These are phyloP conservation scores for Apotomis betuletana DNA, from an alignment of 2,888 invertebrate genomes.

Conservation along the genomic window DNA sequence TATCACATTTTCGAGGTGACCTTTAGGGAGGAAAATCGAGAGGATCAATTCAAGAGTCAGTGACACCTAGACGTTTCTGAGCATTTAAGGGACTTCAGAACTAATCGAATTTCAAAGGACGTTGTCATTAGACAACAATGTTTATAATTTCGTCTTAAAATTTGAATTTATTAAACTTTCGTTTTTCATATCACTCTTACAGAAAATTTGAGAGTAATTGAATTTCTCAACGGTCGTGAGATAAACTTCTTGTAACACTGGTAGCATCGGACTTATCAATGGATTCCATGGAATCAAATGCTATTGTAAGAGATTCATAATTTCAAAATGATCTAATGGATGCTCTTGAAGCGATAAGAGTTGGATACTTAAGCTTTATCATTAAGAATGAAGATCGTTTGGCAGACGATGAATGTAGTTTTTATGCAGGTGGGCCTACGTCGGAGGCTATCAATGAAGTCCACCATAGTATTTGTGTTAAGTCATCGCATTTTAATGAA, in stretches of 20 bases:
- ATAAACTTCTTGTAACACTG: constrained; percentile 78
- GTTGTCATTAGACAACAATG: not conserved
- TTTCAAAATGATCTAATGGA: constrained; percentile 69
- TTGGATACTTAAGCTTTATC: constrained; percentile 53
- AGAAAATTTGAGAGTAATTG: constrained; percentile 59
- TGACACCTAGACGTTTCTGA: not conserved
- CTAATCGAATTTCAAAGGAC: not conserved
- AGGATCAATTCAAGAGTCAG: not conserved
- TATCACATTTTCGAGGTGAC: not conserved
- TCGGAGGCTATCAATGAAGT: constrained; percentile 83
- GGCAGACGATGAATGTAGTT: constrained; percentile 55
- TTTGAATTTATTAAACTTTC: constrained; percentile 38
- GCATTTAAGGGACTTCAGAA: not conserved
- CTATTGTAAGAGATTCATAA: constrained; percentile 78
- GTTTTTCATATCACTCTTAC: constrained; percentile 43
- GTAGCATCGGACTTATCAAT: constrained; percentile 82
- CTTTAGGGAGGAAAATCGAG: not conserved
- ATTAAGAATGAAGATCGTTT: constrained; percentile 57
- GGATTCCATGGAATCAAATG: constrained; percentile 81
- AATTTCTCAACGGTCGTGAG: constrained; percentile 72
- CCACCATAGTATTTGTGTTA: constrained; percentile 80
- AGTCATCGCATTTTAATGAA: constrained; percentile 84
- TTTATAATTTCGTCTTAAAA: not conserved
- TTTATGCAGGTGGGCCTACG: constrained; percentile 74
- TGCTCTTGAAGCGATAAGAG: constrained; percentile 49